phyloP scores from a whole-genome alignment of 2,113 vertebrate genomes.

The Pollimyrus isidori region DNA sequence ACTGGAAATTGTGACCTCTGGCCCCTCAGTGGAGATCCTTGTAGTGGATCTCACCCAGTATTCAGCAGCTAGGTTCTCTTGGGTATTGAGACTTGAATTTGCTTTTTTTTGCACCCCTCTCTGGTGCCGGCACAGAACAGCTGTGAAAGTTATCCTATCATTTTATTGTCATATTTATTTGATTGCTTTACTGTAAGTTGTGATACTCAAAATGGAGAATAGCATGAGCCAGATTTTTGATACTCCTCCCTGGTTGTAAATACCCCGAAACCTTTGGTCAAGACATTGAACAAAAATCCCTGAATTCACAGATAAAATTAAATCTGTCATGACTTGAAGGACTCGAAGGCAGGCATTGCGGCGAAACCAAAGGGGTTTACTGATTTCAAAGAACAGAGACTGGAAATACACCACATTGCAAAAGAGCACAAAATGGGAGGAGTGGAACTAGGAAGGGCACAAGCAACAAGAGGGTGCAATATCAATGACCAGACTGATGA shows the following conservation, averaged over 20 bases:
- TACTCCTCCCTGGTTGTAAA: neutral
- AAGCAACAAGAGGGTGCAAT: neutral
- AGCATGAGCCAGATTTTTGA: neutral
- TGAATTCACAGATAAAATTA: neutral
- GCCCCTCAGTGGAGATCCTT: neutral
- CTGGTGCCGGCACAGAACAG: too few species aligned
- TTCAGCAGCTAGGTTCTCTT: neutral
- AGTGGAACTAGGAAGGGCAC: neutral
- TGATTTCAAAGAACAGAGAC: neutral
- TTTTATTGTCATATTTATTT: neutral
- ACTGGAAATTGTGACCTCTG: too few species aligned
- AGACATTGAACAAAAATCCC: neutral
- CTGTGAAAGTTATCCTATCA: neutral
- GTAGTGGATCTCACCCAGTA: neutral
- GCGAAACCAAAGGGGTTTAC: neutral
- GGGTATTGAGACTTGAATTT: neutral
- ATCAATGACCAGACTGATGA: neutral
- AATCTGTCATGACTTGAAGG: neutral
- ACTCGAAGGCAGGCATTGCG: neutral
- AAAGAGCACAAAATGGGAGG: neutral
- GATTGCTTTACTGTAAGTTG: neutral
- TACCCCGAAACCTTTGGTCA: neutral
- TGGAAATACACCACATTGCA: neutral
- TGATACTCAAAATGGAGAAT: neutral
- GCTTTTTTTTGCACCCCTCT: neutral